A percentile compares a stretch with the other conserved stretches of the same genome.
Evolutionary conservation across 1,140 invertebrate genomes (phyloP).

Genomic region (Nasonia vitripennis): DNA sequence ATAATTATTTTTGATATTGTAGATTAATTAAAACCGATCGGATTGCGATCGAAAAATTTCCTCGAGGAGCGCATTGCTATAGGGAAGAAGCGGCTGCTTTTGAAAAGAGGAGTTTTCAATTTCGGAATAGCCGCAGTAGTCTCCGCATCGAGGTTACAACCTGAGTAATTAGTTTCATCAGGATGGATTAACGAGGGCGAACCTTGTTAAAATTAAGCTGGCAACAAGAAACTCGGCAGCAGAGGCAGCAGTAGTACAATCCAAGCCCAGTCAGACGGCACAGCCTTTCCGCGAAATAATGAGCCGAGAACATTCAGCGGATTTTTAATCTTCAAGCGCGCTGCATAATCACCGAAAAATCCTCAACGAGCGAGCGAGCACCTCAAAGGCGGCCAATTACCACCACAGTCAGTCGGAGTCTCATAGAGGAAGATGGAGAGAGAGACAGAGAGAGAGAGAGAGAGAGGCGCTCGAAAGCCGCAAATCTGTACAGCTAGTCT

Average conservation of each 20-base stretch:
- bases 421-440: background rate
- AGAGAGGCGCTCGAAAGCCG: background rate
- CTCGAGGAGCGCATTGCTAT: background rate
- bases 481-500: background rate
- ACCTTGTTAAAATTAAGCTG: background rate
- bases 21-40: background rate
- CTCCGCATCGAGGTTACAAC: too few species aligned
- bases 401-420: background rate
- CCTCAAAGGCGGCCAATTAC: background rate
- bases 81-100: too few species aligned
- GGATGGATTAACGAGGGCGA: background rate
- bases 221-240: too few species aligned
- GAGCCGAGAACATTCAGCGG: background rate
- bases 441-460: background rate
- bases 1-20: too few species aligned
- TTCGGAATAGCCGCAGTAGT: too few species aligned
- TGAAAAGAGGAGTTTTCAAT: too few species aligned
- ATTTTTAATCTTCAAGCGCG: background rate
- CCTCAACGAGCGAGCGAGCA: background rate
- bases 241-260: background rate
- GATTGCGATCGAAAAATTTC: background rate
- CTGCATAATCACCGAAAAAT: background rate
- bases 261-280: background rate
- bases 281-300: background rate
- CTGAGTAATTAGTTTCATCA: background rate